A percentile compares a stretch with the other conserved stretches of the same genome.
Evolutionary conservation across 2,113 vertebrate genomes (phyloP).

Genomic region (Piprites chloris): DNA sequence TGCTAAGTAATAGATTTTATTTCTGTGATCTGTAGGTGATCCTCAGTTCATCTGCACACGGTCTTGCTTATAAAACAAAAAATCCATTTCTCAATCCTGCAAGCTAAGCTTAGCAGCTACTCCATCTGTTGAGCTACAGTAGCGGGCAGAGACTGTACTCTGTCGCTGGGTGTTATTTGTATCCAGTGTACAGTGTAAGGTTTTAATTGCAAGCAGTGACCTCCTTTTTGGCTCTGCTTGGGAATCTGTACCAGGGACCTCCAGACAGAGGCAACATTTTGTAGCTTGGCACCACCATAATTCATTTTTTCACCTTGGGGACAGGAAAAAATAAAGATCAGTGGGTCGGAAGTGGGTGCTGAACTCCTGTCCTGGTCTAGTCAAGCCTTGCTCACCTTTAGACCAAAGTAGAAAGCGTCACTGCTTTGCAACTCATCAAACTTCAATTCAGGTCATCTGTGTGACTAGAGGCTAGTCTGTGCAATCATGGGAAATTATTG

Average conservation of each 20-base stretch:
- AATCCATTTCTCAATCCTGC: conserved; percentile 8
- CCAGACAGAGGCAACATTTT: background rate
- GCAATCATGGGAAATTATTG: background rate
- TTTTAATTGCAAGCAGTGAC: background rate
- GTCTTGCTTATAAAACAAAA: background rate
- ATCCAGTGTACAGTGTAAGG: background rate
- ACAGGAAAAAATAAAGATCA: background rate
- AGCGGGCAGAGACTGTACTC: background rate
- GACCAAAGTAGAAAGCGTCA: background rate
- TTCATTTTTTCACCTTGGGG: background rate
- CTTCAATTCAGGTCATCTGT: background rate
- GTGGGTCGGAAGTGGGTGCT: background rate
- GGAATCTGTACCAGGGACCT: background rate
- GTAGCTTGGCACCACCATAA: background rate
- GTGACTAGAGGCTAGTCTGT: background rate
- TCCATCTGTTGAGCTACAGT: conserved; percentile 6
- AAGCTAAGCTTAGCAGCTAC: background rate
- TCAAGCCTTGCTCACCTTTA: background rate
- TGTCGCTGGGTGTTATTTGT: background rate
- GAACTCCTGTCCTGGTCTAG: background rate
- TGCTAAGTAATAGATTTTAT: background rate
- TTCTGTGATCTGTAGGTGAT: background rate
- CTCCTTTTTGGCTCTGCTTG: background rate
- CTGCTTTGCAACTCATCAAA: background rate
- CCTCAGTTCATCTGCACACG: background rate